phyloP scores from a whole-genome alignment of 2,113 vertebrate genomes.

The Mesocricetus auratus region DNA sequence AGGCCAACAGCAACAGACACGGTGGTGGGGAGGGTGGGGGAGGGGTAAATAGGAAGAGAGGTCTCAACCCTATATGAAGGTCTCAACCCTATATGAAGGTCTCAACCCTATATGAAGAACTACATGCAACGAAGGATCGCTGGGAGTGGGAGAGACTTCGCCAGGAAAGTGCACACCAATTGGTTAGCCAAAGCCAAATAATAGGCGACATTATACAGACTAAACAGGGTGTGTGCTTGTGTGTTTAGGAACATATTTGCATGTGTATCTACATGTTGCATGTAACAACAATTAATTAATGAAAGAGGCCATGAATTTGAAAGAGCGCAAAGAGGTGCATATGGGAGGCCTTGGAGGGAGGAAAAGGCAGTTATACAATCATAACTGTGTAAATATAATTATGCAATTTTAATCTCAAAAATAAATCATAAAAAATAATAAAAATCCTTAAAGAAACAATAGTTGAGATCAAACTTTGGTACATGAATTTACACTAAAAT shows the following conservation, averaged over 20 bases:
- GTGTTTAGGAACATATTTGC: background rate
- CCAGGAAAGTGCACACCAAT: background rate
- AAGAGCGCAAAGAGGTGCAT: background rate
- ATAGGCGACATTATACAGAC: background rate
- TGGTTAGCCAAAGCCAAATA: background rate
- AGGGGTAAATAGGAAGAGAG: background rate
- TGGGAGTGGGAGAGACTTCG: background rate
- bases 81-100: too few relatives aligned
- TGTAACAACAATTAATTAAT: background rate
- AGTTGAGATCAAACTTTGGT: background rate
- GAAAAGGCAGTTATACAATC: background rate
- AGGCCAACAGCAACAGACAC: background rate
- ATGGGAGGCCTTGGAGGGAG: background rate
- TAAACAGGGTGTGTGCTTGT: background rate
- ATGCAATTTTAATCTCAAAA: background rate
- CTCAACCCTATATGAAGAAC: background rate
- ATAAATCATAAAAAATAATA: background rate
- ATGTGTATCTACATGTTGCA: background rate
- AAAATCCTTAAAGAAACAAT: background rate
- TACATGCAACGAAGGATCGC: background rate
- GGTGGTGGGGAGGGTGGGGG: too few relatives aligned
- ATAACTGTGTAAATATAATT: background rate
- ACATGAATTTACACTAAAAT: slow-evolving; percentile 45
- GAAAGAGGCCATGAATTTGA: too few relatives aligned
- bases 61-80: too few relatives aligned